Conservation (phyloP, 1,140 invertebrate genomes). For the Neodiprion pinetum region DNA sequence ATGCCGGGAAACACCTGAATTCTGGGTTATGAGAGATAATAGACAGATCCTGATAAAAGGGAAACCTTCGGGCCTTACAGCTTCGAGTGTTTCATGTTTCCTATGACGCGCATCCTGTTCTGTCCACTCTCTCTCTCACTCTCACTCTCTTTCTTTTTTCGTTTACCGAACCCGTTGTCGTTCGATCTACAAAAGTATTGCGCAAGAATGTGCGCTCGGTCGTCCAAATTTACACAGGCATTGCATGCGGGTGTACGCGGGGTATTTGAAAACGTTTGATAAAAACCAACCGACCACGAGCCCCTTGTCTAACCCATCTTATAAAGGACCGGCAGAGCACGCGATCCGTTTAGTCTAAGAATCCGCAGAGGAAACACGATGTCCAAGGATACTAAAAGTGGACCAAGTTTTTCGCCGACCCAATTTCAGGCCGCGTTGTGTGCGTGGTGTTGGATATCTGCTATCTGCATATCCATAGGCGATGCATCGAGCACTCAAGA, state of each 20-base stretch:
- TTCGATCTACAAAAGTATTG: not conserved
- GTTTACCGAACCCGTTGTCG: not conserved
- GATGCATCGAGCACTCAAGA: no score
- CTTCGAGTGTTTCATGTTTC: no score
- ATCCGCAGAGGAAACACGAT: not conserved
- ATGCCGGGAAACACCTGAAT: not conserved
- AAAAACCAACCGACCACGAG: not conserved
- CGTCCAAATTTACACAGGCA: not conserved
- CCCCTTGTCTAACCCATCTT: not conserved
- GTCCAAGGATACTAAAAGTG: not conserved
- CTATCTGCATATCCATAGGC: not conserved
- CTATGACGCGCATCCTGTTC: not conserved
- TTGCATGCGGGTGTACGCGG: not conserved
- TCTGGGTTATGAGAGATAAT: constrained; percentile 12
- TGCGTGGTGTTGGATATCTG: not conserved
- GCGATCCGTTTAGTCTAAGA: not conserved
- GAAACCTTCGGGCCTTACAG: no score
- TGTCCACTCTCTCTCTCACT: no score
- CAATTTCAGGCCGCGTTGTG: not conserved
- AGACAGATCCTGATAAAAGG: no score
- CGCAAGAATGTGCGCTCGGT: not conserved
- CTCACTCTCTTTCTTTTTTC: no score
- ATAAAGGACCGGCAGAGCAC: not conserved
- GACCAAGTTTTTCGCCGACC: no score
- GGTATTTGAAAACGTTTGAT: not conserved